A percentile compares a stretch with the other conserved stretches of the same genome.
phyloP scores from a whole-genome alignment of 1,140 invertebrate species.

The Catajapyx aquilonaris region DNA sequence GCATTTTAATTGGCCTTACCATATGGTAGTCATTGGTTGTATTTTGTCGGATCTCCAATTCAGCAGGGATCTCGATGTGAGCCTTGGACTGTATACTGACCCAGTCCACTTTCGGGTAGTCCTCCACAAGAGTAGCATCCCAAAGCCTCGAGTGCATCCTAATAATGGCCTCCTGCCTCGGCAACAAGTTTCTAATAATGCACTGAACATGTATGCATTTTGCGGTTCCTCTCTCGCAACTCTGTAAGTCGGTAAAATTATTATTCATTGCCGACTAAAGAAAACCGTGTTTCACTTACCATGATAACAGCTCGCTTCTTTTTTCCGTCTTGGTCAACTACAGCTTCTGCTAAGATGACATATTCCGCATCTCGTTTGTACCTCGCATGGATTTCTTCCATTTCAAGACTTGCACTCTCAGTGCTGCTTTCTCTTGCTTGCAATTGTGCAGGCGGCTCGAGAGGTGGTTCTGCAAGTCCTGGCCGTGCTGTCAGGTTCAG shows the following conservation, averaged over 20 bases:
- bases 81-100: conserved; percentile 61
- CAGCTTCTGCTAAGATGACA: conserved; percentile 44
- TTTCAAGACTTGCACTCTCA: no score
- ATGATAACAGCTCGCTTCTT: conserved; percentile 49
- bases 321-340: conserved; percentile 44
- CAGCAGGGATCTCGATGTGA: conserved; percentile 40
- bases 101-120: conserved; percentile 62
- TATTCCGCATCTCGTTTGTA: conserved; percentile 46
- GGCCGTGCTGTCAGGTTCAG: conserved; percentile 33
- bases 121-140: conserved; percentile 74
- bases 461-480: conserved; percentile 23
- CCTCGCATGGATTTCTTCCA: no score
- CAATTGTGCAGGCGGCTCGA: no score
- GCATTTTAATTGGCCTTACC: no score
- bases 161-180: conserved; percentile 18
- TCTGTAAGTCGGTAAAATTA: conserved; percentile 27
- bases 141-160: conserved; percentile 35
- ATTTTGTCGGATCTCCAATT: conserved; percentile 47
- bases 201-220: conserved; percentile 72
- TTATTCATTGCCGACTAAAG: neutral
- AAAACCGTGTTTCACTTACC: conserved; percentile 25
- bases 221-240: conserved; percentile 53
- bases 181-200: conserved; percentile 47
- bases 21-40: conserved; percentile 34
- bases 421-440: no score